Percentiles rank a stretch among this genome's conserved stretches.
Evolutionary conservation across 2,113 vertebrate genomes (phyloP).

Genomic region (Cervus canadensis): DNA sequence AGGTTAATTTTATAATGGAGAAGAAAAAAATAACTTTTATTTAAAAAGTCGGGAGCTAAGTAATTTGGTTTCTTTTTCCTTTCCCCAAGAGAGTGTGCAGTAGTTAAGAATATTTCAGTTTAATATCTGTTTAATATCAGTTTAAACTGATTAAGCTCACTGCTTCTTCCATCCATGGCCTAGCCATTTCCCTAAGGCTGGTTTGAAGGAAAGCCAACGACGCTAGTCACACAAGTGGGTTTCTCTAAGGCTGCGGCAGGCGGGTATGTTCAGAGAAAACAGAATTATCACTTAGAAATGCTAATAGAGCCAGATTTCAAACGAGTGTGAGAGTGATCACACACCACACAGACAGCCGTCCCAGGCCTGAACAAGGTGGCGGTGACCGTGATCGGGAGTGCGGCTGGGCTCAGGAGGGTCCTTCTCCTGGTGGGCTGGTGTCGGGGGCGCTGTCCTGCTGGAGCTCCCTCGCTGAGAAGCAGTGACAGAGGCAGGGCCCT

Average conservation of each 20-base stretch:
- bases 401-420: not conserved
- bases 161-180: not conserved
- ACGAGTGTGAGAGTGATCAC: not conserved
- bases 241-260: not conserved
- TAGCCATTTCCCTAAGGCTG: not conserved
- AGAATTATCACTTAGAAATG: not conserved
- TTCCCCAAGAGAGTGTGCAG: not conserved
- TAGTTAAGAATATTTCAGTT: not conserved
- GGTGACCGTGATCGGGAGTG: not conserved
- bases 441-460: fast-evolving
- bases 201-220: not conserved
- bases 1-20: not conserved
- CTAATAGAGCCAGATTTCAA: not conserved
- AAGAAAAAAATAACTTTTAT: not conserved
- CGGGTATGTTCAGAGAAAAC: not conserved
- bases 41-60: not conserved
- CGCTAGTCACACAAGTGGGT: not conserved
- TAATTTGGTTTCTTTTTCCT: not conserved
- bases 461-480: not conserved
- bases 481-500: not conserved
- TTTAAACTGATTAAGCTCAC: not conserved
- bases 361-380: not conserved
- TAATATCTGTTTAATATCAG: not conserved
- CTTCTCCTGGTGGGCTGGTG: no score
- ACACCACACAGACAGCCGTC: not conserved